Conservation (phyloP, 2,888 invertebrate genomes). For the Meganola albula region DNA sequence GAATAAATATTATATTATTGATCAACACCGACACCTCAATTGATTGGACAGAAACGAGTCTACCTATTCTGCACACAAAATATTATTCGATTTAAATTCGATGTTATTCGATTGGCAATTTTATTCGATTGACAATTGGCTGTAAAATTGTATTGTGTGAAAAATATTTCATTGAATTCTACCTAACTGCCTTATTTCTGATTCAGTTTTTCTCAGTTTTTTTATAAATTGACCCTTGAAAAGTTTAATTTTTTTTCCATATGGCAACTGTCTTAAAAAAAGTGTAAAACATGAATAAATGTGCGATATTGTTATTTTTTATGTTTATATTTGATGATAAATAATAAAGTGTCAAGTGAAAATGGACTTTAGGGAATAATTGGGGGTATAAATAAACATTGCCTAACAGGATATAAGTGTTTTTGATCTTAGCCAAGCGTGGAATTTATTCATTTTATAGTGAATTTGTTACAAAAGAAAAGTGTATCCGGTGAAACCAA, state of each 20-base stretch:
- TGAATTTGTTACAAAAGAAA: constrained; percentile 31
- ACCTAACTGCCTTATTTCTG: no score
- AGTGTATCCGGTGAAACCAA: constrained; percentile 23
- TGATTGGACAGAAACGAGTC: no score
- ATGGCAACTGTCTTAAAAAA: constrained; percentile 52
- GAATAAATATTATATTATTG: no score
- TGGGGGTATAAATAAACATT: constrained; percentile 45
- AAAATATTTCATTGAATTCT: no score
- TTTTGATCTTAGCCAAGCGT: constrained; percentile 33
- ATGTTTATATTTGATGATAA: constrained; percentile 63
- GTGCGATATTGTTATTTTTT: constrained; percentile 68
- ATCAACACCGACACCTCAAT: no score
- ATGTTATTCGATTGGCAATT: no score
- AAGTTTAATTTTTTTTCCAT: constrained; percentile 18
- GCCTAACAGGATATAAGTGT: constrained; percentile 40
- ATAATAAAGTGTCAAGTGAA: constrained; percentile 45
- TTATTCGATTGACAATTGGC: no score
- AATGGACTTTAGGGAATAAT: constrained; percentile 41
- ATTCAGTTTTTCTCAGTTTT: no score
- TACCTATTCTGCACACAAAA: no score
- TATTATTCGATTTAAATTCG: no score
- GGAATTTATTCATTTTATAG: constrained; percentile 29
- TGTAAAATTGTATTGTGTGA: no score
- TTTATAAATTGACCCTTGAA: no score
- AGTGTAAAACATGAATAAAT: constrained; percentile 45